These are phyloP conservation scores for Nasonia oneida DNA, from an alignment of 2,888 invertebrate species.

Conservation along the genomic window DNA sequence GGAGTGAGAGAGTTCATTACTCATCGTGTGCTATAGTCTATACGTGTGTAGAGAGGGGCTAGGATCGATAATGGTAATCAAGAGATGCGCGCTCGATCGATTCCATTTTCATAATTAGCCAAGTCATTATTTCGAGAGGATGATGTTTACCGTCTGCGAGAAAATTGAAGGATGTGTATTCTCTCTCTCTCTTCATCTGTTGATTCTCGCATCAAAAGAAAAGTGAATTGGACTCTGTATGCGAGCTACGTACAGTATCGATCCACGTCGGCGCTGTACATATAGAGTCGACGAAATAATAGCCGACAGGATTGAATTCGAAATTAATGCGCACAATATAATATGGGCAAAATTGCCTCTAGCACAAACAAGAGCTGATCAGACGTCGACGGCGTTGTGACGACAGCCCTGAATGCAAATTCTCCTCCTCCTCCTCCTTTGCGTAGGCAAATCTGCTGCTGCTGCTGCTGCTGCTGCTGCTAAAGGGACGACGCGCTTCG, in stretches of 20 bases:
- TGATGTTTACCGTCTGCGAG: background rate
- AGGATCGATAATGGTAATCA: slow-evolving; percentile 12
- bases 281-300: background rate
- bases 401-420: slow-evolving; percentile 14
- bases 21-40: background rate
- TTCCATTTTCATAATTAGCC: background rate
- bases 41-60: background rate
- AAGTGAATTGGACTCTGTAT: background rate
- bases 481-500: background rate
- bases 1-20: background rate
- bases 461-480: background rate
- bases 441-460: background rate
- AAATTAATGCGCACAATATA: slow-evolving; percentile 10
- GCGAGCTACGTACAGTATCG: background rate
- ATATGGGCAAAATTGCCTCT: background rate
- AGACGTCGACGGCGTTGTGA: background rate
- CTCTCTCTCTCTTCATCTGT: background rate
- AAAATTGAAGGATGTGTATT: background rate
- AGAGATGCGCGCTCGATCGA: background rate
- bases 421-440: background rate
- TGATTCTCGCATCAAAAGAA: background rate
- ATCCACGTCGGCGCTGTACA: background rate
- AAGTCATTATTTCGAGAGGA: too few species aligned
- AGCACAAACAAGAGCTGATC: slow-evolving; percentile 5
- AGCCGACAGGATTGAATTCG: background rate